Base-by-base conservation (phyloP, 1,140 invertebrate genomes). In the Muscidifurax raptorellus region DNA sequence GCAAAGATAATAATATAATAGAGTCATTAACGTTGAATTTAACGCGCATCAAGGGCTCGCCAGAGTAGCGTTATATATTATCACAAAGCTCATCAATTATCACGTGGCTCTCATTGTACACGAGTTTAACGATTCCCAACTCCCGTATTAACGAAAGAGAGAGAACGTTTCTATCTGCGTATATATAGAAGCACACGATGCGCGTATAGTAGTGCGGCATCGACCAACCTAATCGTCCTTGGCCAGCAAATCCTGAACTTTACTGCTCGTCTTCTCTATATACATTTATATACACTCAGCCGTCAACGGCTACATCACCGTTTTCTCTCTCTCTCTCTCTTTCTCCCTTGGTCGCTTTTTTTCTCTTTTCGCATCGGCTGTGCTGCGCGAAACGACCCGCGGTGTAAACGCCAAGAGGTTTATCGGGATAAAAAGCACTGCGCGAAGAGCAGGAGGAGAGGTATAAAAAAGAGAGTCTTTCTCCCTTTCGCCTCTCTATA, bases 241-340 rank as follows among this genome's bases (percentile, higher is more conserved):
- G 85, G 81, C 87, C 77, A 88, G 71, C 83, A 84, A 86, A 87
- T 88, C 74, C 83, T 85, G 64, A 86, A 88, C 80, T 88, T 87
- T 84, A 84, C 52, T 85, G 69, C 74, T 27, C 66, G 30, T 75
- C 18, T 44, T 25, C n/a, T 44, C 40, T 22, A 27, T 69, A 75
- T 15, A 77, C 40, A 66, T 47, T 67, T 27, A 44, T 18, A n/a
- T 25, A 72, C 2, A 59, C 52, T n/a, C 52, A 59, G n/a, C 40
- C n/a, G 18, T 75, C 36, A 47, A 28, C 25, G 67, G 78, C 28
- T 27, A 66, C 30, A 85, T 78, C 82, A 88, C 78, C 75, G 67
- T 86, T 89, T 86, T 84, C 84, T 79, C 78, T 77, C 36, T 76
- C 44, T 44, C 32, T 75, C 22, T 25, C 15, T 13, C 13, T 47